These are phyloP conservation scores for Aporophyla nigra DNA, from an alignment of 2,888 invertebrate species.

Conservation along the genomic window DNA sequence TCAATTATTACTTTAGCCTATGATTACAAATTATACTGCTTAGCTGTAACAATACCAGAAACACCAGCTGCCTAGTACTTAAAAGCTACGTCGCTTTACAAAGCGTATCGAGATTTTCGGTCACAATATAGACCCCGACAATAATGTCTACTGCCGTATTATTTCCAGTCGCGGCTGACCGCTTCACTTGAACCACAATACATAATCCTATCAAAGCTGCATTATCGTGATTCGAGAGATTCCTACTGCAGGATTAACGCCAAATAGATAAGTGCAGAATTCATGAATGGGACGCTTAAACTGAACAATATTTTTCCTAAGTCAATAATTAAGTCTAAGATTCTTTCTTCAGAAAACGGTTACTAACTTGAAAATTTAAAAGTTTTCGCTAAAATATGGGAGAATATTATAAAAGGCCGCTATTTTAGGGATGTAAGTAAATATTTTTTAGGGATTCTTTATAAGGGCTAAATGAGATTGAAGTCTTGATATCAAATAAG, in stretches of 20 bases:
- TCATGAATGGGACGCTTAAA: constrained; percentile 23
- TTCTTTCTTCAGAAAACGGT: constrained; percentile 7
- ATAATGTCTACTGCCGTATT: not conserved
- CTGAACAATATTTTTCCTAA: constrained; percentile 18
- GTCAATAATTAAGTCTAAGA: constrained; percentile 38
- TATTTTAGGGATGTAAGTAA: constrained; percentile 16
- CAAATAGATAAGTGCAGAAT: not conserved
- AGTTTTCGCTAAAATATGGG: constrained; percentile 15
- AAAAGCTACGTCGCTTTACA: not conserved
- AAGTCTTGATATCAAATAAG: constrained; percentile 34
- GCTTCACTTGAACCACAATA: not conserved
- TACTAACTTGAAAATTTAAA: constrained; percentile 32
- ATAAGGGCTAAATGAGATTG: constrained; percentile 26
- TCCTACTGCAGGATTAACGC: not conserved
- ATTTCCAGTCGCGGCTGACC: not conserved
- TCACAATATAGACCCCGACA: not conserved
- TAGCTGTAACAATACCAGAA: not conserved
- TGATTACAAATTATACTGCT: no score
- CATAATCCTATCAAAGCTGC: constrained; percentile 24
- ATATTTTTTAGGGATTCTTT: constrained; percentile 43
- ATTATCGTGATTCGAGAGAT: not conserved
- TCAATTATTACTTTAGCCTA: no score
- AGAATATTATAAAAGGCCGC: constrained; percentile 14
- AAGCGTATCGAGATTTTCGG: not conserved
- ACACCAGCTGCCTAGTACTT: not conserved